A percentile compares a stretch with the other conserved stretches of the same genome.
These are phyloP conservation scores for Thalassarche chlororhynchos DNA, from an alignment of 2,113 vertebrate genomes.

Conservation along the genomic window DNA sequence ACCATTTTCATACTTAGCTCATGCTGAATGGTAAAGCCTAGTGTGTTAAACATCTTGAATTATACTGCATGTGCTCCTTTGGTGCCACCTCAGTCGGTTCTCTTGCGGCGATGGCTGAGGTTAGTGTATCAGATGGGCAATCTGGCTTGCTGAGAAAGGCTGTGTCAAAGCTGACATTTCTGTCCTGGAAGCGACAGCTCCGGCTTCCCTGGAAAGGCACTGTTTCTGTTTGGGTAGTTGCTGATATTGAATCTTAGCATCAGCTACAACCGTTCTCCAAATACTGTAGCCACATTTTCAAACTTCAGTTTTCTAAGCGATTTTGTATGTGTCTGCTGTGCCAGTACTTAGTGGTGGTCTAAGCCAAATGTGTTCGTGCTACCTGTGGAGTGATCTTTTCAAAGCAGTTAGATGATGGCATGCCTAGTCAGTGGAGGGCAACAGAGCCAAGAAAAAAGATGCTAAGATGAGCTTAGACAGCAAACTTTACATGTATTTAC, in stretches of 20 bases:
- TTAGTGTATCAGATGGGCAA: neutral
- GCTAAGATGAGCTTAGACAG: neutral
- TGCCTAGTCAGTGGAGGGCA: neutral
- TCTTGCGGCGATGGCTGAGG: fast-evolving
- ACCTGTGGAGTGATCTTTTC: neutral
- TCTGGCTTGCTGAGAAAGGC: neutral
- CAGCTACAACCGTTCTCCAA: neutral
- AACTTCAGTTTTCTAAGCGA: neutral
- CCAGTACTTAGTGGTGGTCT: neutral
- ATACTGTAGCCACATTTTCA: neutral
- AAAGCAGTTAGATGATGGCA: neutral
- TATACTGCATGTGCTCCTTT: neutral
- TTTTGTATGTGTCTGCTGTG: neutral
- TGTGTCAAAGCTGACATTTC: neutral
- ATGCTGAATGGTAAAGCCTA: neutral
- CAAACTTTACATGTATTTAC: neutral
- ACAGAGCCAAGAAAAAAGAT: neutral
- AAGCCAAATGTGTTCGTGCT: neutral
- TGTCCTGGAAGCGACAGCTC: neutral
- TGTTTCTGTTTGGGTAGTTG: neutral
- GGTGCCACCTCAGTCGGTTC: neutral
- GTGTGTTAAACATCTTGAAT: neutral
- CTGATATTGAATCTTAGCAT: neutral
- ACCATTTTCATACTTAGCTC: neutral
- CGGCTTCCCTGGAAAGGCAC: neutral